Base-by-base conservation (phyloP, 2,888 invertebrate species). In the Uloborus plumipes region DNA sequence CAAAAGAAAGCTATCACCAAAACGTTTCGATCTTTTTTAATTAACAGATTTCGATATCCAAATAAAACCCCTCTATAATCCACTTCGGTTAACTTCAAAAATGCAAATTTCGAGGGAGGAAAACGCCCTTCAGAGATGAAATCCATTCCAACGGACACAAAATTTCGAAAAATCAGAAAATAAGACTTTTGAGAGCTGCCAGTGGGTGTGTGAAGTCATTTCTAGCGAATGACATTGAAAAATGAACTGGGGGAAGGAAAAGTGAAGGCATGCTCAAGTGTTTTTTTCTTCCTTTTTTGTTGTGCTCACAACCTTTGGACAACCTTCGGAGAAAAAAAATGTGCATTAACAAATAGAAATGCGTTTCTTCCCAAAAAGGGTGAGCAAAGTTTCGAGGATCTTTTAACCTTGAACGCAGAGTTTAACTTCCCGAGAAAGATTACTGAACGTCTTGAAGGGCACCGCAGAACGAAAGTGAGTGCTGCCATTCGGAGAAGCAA, bases 341-440 rank as follows among this genome's bases (percentile, higher is more conserved):
- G 20, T 55, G 55, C 55, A 55, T 55, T 55, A 55, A 55, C n/a
- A 39, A 18, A 55, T n/a, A 55, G 26, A 61, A 26, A 61, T 16
- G 22, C 6, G 18, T 55, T 55, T 55, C 18, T 61, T 61, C 26
- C 26, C 26, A 61, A 61, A 61, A 61, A 61, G 61, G 61, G 61
- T 16, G 61, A 61, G 61, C 18, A 61, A 22, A 20, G 20, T 26
- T 22, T 61, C 61, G 22, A 61, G 61, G 26, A 61, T 22, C 15
- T 61, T 61, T 26, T 61, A 61, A 61, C 61, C 61, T 61, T 61
- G 61, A 61, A 61, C 61, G 61, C 15, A 26, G 61, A 22, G 61
- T 26, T n/a, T 61, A 61, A 61, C 61, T 61, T 61, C 22, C 18
- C 22, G 61, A 22, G 22, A 61, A 61, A 61, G 61, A 61, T 61